Conservation (phyloP, 2,888 invertebrate genomes). For the Schizaphis graminum region DNA sequence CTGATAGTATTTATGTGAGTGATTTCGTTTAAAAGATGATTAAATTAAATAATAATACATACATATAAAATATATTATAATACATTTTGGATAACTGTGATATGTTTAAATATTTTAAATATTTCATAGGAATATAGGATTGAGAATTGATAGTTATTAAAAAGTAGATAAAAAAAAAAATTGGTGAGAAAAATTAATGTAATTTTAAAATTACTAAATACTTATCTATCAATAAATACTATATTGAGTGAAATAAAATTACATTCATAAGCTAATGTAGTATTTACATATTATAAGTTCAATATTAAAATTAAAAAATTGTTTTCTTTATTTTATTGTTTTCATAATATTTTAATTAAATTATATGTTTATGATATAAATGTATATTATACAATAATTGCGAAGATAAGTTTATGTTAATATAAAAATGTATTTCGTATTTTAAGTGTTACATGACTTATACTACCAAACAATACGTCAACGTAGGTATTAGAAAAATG, state of each 20-base stretch:
- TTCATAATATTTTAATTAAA: neutral
- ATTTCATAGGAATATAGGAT: neutral
- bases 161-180: neutral
- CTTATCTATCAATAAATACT: neutral
- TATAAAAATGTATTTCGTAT: neutral
- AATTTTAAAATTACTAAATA: neutral
- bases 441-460: neutral
- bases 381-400: neutral
- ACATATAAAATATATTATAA: neutral
- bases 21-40: neutral
- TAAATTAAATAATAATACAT: neutral
- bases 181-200: neutral
- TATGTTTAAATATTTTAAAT: no score
- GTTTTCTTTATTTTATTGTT: neutral
- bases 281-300: neutral
- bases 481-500: neutral
- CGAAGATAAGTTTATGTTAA: neutral
- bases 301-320: neutral
- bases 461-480: neutral
- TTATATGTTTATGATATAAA: neutral
- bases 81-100: neutral
- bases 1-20: neutral
- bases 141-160: neutral
- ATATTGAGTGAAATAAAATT: neutral
- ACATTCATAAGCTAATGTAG: neutral